Evolutionary conservation across 1,140 invertebrate species (phyloP).

Genomic region (Caenorhabditis tropicalis): DNA sequence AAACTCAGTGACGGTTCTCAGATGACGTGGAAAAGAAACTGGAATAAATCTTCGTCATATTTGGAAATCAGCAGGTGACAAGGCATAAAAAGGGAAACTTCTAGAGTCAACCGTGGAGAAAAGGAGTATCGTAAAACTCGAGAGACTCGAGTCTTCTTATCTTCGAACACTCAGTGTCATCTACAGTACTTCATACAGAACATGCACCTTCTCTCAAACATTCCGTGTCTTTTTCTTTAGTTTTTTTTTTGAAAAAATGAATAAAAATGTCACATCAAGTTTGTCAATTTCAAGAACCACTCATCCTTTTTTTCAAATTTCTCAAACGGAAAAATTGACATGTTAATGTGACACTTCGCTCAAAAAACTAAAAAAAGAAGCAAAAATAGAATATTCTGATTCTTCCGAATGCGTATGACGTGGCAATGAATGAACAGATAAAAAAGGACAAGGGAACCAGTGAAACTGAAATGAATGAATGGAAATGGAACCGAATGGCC

Average conservation of each 20-base stretch:
- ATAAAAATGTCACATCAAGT: constrained; percentile 10
- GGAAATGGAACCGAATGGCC: constrained; percentile 26
- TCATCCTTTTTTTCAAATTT: constrained; percentile 8
- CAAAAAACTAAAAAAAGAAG: neutral
- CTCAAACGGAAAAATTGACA: neutral
- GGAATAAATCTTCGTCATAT: neutral
- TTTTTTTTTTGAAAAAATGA: too few species aligned
- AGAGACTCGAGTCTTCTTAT: neutral
- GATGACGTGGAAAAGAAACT: neutral
- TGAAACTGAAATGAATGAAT: constrained; percentile 21
- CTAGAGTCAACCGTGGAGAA: neutral
- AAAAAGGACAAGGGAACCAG: neutral
- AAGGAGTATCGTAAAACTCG: neutral
- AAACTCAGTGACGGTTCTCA: too few species aligned
- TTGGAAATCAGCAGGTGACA: constrained; percentile 3
- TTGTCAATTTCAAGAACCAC: neutral
- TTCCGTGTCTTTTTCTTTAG: too few species aligned
- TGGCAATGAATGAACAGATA: neutral
- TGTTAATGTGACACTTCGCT: neutral
- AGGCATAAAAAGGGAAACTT: neutral
- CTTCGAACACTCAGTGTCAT: too few species aligned
- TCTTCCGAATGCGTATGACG: neutral
- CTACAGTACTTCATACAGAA: too few species aligned
- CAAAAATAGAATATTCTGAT: neutral
- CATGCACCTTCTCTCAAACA: too few species aligned